Percentiles rank a stretch among this genome's conserved stretches.
These are phyloP conservation scores for Chiloscyllium punctatum DNA, from an alignment of 2,797 vertebrate genomes.

Conservation along the genomic window DNA sequence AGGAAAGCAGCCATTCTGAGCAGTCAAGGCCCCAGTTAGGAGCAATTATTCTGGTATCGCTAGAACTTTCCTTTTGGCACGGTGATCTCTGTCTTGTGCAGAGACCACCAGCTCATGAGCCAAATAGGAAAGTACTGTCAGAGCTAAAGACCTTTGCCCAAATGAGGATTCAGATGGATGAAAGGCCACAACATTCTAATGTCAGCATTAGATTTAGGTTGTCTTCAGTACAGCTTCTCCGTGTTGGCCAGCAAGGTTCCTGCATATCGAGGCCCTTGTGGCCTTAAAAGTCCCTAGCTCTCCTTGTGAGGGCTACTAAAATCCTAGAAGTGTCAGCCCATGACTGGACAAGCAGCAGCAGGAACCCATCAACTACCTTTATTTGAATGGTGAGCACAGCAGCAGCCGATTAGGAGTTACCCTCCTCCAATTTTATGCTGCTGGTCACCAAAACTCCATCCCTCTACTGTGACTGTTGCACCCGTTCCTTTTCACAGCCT, in stretches of 20 bases:
- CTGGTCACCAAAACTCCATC: background rate
- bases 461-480: background rate
- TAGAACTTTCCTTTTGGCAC: background rate
- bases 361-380: background rate
- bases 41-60: too few species aligned
- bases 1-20: background rate
- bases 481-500: too few species aligned
- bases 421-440: background rate
- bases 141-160: background rate
- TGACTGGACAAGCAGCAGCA: background rate
- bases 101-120: background rate
- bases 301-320: too few species aligned
- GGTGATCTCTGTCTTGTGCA: background rate
- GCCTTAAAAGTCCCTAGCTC: background rate
- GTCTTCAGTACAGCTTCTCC: too few species aligned
- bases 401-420: background rate
- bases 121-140: too few species aligned
- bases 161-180: background rate
- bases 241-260: too few species aligned
- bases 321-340: background rate
- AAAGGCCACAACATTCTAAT: background rate
- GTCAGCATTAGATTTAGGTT: background rate
- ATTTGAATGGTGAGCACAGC: background rate
- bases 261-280: too few species aligned
- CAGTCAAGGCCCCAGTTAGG: too few species aligned